A percentile compares a stretch with the other conserved stretches of the same genome.
Conservation (phyloP, 2,888 invertebrate species). For the Hyppa rectilinea region DNA sequence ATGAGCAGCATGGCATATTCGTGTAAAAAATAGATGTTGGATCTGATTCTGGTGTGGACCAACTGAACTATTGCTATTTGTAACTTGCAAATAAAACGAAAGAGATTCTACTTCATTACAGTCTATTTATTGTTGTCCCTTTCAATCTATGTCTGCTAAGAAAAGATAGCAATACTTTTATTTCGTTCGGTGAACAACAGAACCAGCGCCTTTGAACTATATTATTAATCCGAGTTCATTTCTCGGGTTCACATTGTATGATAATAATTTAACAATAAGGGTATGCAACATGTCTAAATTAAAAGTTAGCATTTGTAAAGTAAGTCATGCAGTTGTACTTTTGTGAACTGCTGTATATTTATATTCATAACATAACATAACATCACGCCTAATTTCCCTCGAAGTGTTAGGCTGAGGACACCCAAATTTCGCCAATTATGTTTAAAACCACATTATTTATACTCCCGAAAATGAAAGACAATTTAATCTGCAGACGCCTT, state of each 20-base stretch:
- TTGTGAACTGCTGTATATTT: conserved; percentile 15
- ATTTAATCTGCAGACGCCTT: conserved; percentile 2
- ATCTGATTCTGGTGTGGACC: conserved; percentile 13
- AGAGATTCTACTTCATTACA: neutral
- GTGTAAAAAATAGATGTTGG: conserved; percentile 20
- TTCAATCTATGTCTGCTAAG: neutral
- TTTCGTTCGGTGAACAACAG: neutral
- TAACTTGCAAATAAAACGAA: neutral
- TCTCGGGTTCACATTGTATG: neutral
- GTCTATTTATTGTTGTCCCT: neutral
- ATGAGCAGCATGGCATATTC: neutral
- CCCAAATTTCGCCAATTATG: no score
- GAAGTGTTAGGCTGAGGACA: no score
- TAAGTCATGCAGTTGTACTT: conserved; percentile 27
- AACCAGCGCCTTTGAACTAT: conserved; percentile 13
- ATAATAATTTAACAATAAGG: conserved; percentile 23
- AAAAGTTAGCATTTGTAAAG: conserved; percentile 21
- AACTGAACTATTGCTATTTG: neutral
- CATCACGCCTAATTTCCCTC: no score
- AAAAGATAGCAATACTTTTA: neutral
- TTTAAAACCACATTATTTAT: neutral
- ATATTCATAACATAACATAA: no score
- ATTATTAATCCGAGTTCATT: conserved; percentile 6
- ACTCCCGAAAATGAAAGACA: neutral
- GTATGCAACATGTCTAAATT: conserved; percentile 16